phyloP scores from a whole-genome alignment of 2,113 vertebrate genomes.

The Uria aalge region DNA sequence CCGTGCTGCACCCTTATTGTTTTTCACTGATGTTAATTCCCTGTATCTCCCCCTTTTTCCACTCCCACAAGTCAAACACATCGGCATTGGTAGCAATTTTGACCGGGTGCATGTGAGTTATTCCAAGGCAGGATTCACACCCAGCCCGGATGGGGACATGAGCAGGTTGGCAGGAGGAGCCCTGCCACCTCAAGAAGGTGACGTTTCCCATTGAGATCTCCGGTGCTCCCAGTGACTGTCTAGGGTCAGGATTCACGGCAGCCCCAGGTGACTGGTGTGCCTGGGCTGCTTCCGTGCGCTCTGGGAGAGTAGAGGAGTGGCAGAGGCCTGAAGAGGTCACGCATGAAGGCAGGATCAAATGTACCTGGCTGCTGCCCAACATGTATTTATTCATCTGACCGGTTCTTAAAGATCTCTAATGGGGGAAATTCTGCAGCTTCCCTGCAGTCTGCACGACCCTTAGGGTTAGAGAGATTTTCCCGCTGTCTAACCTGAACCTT shows the following conservation, averaged over 20 bases:
- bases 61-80: background rate
- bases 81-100: background rate
- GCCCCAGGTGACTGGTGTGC: background rate
- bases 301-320: background rate
- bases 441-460: background rate
- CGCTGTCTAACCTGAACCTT: background rate
- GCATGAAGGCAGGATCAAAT: background rate
- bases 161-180: background rate
- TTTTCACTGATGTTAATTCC: background rate
- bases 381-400: background rate
- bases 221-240: background rate
- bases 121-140: background rate
- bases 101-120: background rate
- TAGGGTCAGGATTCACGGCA: background rate
- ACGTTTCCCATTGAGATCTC: background rate
- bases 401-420: background rate
- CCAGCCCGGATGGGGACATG: background rate
- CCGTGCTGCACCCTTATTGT: background rate
- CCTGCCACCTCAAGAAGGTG: background rate
- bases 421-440: background rate
- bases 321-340: background rate
- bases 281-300: background rate
- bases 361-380: background rate
- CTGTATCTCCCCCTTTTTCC: background rate
- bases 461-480: background rate